A percentile compares a stretch with the other conserved stretches of the same genome.
Conservation (phyloP, 2,888 invertebrate genomes). For the Oscheius sp. region DNA sequence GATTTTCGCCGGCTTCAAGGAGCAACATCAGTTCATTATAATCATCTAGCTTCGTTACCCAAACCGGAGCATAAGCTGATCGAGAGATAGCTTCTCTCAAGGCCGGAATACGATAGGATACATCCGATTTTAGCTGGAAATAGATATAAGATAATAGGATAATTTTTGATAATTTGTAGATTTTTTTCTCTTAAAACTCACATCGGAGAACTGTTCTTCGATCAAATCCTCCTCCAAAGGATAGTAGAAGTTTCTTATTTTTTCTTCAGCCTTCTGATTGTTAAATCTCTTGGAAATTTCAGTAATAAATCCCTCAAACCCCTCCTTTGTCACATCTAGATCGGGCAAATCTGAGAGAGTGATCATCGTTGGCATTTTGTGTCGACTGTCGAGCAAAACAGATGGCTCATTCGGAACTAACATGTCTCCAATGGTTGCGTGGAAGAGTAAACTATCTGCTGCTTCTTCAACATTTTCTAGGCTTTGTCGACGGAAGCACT, state of each 20-base stretch:
- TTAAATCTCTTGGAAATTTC: background rate
- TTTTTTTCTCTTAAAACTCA: too few species aligned
- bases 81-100: background rate
- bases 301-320: background rate
- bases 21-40: slow-evolving; percentile 10
- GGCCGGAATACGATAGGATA: background rate
- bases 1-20: background rate
- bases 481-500: background rate
- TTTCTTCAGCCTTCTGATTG: background rate
- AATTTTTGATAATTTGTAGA: too few species aligned
- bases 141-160: too few species aligned
- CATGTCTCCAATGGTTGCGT: slow-evolving; percentile 3
- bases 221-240: slow-evolving; percentile 10
- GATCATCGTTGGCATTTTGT: slow-evolving; percentile 9
- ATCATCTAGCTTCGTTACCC: background rate
- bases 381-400: background rate
- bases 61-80: background rate
- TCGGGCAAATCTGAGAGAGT: background rate
- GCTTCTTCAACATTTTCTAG: slow-evolving; percentile 6
- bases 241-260: slow-evolving; percentile 7
- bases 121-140: slow-evolving; percentile 17
- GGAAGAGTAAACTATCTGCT: slow-evolving; percentile 9
- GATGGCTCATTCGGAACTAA: slow-evolving; percentile 13
- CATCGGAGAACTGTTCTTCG: slow-evolving; percentile 10
- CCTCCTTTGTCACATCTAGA: background rate